phyloP scores from a whole-genome alignment of 2,797 vertebrate species.

The Rhyacichthys aspro region DNA sequence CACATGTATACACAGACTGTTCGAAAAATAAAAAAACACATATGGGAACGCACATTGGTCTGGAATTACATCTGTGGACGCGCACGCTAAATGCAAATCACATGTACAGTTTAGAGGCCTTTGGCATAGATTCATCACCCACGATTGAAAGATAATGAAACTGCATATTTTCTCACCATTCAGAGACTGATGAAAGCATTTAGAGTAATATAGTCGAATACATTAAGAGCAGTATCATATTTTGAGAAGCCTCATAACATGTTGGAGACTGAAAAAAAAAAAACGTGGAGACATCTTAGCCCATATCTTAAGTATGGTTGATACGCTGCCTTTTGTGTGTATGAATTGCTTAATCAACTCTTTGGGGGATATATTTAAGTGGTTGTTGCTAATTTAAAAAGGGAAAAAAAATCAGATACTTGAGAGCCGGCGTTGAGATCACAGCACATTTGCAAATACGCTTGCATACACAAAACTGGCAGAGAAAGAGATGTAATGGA shows the following conservation, averaged over 20 bases:
- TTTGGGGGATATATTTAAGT: conserved; percentile 54
- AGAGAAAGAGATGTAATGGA: conserved; percentile 29
- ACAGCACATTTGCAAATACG: conserved; percentile 49
- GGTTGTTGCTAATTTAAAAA: conserved; percentile 55
- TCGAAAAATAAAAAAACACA: conserved; percentile 33
- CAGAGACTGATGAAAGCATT: conserved; percentile 81
- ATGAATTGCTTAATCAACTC: conserved; percentile 65
- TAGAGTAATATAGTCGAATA: conserved; percentile 79
- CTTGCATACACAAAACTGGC: conserved; percentile 40
- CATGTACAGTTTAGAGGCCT: conserved; percentile 76
- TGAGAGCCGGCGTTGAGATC: conserved; percentile 47
- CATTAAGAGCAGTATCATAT: conserved; percentile 75
- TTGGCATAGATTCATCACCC: conserved; percentile 79
- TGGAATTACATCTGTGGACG: conserved; percentile 42
- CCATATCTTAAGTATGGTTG: conserved; percentile 62
- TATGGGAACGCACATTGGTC: conserved; percentile 33
- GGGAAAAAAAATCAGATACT: conserved; percentile 31
- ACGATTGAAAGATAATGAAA: conserved; percentile 81
- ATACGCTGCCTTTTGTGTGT: conserved; percentile 57
- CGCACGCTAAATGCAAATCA: conserved; percentile 50
- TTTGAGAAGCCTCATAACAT: conserved; percentile 69
- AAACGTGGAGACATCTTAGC: conserved; percentile 59
- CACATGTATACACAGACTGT: conserved; percentile 30
- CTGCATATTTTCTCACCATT: conserved; percentile 79
- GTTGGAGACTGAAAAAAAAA: conserved; percentile 52